Percentiles rank a stretch among this genome's conserved stretches.
Conservation (phyloP, 1,140 invertebrate genomes). For the Lordiphosa collinella region DNA sequence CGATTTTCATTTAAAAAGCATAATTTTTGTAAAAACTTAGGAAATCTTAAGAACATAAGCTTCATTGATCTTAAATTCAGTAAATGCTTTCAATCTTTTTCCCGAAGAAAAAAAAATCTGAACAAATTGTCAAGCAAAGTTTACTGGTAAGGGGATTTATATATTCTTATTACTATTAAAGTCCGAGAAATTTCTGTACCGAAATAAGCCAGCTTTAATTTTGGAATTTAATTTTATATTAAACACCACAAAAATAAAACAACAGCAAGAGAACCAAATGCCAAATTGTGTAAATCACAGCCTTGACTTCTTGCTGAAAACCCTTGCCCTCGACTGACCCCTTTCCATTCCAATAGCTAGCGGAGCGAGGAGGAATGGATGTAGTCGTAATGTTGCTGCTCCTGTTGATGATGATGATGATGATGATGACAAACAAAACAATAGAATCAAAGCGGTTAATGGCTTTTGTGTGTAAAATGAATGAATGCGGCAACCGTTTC, state of each 20-base stretch:
- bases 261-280: slow-evolving; percentile 29
- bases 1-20: no score
- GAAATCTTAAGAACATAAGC: no score
- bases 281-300: slow-evolving; percentile 43
- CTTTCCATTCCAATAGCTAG: slow-evolving; percentile 6
- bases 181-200: no score
- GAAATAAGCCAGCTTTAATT: no score
- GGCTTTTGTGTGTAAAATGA: slow-evolving; percentile 77
- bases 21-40: no score
- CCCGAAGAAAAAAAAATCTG: no score
- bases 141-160: no score
- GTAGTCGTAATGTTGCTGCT: slow-evolving; percentile 16
- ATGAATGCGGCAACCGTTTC: slow-evolving; percentile 69
- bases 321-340: slow-evolving; percentile 23
- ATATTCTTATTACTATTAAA: no score
- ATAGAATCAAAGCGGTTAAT: slow-evolving; percentile 76
- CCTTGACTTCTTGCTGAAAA: slow-evolving; percentile 37
- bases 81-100: no score
- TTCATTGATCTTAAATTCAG: no score
- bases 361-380: slow-evolving; percentile 1
- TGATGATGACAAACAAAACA: slow-evolving; percentile 76
- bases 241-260: slow-evolving; percentile 3
- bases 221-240: slow-evolving; percentile 9
- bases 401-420: slow-evolving; percentile 36
- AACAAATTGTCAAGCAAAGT: no score